These are phyloP conservation scores for Cataglyphis hispanica DNA, from an alignment of 1,140 invertebrate genomes.

Conservation along the genomic window DNA sequence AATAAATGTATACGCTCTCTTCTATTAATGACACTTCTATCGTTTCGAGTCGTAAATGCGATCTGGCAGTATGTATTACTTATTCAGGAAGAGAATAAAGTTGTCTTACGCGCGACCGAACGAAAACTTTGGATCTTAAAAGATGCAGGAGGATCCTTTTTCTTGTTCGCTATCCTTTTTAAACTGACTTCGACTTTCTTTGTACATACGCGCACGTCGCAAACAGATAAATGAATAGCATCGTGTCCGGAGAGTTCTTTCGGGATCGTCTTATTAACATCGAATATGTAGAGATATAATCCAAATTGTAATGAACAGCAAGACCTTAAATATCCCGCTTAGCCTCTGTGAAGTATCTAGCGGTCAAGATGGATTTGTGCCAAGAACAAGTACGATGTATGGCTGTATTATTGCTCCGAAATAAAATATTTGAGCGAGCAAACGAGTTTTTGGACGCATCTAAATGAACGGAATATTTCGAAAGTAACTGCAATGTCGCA, in stretches of 20 bases:
- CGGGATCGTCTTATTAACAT: neutral
- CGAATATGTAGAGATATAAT: slow-evolving; percentile 30
- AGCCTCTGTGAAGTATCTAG: neutral
- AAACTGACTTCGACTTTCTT: slow-evolving; percentile 43
- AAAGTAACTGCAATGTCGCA: neutral
- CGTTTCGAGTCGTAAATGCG: neutral
- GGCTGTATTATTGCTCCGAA: neutral
- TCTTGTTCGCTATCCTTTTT: slow-evolving; percentile 26
- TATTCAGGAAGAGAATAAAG: slow-evolving; percentile 48
- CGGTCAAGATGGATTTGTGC: neutral
- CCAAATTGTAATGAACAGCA: slow-evolving; percentile 1
- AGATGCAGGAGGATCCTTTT: slow-evolving; percentile 43
- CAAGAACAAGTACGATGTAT: neutral
- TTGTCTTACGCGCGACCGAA: slow-evolving; percentile 36
- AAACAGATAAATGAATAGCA: slow-evolving; percentile 32
- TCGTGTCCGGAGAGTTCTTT: neutral
- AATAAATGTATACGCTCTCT: neutral
- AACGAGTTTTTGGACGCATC: neutral
- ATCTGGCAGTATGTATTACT: slow-evolving; percentile 18
- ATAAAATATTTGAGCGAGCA: neutral
- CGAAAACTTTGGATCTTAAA: slow-evolving; percentile 49
- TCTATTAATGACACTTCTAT: slow-evolving; percentile 14
- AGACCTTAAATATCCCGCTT: neutral
- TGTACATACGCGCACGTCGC: neutral
- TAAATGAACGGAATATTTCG: neutral